phyloP scores from a whole-genome alignment of 64 coral and sea anemone genomes.

The Porites lutea region DNA sequence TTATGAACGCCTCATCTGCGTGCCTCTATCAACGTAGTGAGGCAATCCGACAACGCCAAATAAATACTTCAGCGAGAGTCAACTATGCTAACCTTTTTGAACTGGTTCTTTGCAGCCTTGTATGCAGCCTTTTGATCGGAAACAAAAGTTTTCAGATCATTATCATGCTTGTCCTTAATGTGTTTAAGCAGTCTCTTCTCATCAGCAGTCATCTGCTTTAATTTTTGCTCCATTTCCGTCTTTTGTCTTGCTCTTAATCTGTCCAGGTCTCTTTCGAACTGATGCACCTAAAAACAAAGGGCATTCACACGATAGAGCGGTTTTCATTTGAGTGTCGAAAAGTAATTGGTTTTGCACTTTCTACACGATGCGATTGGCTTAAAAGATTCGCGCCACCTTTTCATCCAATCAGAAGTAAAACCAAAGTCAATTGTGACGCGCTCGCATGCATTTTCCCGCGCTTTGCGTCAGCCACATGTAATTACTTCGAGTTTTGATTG shows the following conservation, averaged over 20 bases:
- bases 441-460: too few relatives aligned
- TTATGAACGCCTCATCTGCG: too few relatives aligned
- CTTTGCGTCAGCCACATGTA: too few relatives aligned
- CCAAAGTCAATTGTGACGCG: too few relatives aligned
- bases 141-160: conserved; percentile 82
- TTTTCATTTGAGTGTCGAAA: background rate
- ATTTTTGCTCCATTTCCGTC: conserved; percentile 95
- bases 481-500: too few relatives aligned
- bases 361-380: too few relatives aligned
- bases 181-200: conserved; percentile 86
- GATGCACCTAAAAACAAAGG: conserved; percentile 64
- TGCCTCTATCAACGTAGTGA: too few relatives aligned
- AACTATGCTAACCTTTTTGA: conserved; percentile 78
- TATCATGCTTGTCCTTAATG: conserved; percentile 92
- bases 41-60: too few relatives aligned
- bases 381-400: too few relatives aligned
- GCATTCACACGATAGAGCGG: background rate
- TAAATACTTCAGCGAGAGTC: background rate
- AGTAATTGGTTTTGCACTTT: too few relatives aligned
- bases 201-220: conserved; percentile 90
- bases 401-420: too few relatives aligned
- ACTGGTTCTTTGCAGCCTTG: conserved; percentile 85
- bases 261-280: conserved; percentile 96
- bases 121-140: conserved; percentile 87
- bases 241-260: conserved; percentile 87